Conservation (phyloP, 2,888 invertebrate species). For the Euproctis similis region DNA sequence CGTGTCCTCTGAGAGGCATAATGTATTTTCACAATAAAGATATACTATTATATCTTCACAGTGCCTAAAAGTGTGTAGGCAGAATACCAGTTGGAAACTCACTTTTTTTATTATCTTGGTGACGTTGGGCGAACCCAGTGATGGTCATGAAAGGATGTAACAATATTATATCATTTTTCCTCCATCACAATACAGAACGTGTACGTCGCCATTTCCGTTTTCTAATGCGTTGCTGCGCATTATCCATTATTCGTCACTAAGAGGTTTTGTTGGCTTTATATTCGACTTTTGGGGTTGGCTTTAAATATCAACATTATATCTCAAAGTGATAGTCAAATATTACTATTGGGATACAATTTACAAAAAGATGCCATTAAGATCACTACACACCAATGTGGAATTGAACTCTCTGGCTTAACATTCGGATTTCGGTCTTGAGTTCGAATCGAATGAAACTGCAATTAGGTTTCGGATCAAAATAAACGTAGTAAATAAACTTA, state of each 20-base stretch:
- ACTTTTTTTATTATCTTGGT: conserved; percentile 25
- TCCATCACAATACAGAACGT: conserved; percentile 54
- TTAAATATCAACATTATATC: too few relatives aligned
- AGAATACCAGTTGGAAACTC: conserved; percentile 2
- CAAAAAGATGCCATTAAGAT: too few relatives aligned
- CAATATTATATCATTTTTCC: conserved; percentile 73
- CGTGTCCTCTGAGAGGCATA: too few relatives aligned
- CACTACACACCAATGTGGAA: too few relatives aligned
- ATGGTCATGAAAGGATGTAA: conserved; percentile 70
- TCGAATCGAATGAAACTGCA: too few relatives aligned
- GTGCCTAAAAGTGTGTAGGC: conserved; percentile 10
- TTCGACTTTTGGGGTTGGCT: conserved; percentile 13
- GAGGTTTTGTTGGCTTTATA: conserved; percentile 34
- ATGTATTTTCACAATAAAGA: too few relatives aligned
- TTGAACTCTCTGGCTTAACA: too few relatives aligned
- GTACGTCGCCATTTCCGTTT: conserved; percentile 59
- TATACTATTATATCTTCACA: conserved; percentile 5
- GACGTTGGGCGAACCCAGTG: conserved; percentile 55
- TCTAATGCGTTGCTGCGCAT: conserved; percentile 65
- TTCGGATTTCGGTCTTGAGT: too few relatives aligned
- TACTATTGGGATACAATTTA: too few relatives aligned
- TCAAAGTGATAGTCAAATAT: too few relatives aligned
- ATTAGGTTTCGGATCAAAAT: too few relatives aligned
- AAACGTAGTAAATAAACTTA: too few relatives aligned
- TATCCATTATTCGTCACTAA: conserved; percentile 30